Evolutionary conservation across 2,888 invertebrate species (phyloP).

Genomic region (Orchesellides sinensis): DNA sequence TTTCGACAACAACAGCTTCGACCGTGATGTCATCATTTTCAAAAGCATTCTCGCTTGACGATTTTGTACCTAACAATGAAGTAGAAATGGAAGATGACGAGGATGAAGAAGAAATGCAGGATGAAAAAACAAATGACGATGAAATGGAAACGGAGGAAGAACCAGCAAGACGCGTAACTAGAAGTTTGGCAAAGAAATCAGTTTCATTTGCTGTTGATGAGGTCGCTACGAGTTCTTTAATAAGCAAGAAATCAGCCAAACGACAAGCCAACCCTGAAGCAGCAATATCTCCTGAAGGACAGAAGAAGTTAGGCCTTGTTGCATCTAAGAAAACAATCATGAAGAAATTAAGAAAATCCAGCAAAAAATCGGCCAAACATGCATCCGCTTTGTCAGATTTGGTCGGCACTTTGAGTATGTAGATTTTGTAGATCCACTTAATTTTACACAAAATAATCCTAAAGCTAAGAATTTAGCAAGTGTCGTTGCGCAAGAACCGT

Average conservation of each 20-base stretch:
- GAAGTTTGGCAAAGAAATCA: slow-evolving; percentile 67
- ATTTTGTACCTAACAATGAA: slow-evolving; percentile 60
- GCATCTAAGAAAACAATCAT: slow-evolving; percentile 68
- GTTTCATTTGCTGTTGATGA: slow-evolving; percentile 71
- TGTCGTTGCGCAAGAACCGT: not conserved
- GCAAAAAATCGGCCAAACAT: slow-evolving; percentile 72
- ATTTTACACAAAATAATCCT: not conserved
- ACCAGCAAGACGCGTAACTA: slow-evolving; percentile 45
- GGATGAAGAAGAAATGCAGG: slow-evolving; percentile 28
- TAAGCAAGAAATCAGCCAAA: slow-evolving; percentile 29
- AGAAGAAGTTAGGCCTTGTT: slow-evolving; percentile 60
- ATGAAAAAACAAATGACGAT: slow-evolving; percentile 14
- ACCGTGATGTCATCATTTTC: slow-evolving; percentile 65
- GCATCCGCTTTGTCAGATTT: slow-evolving; percentile 68
- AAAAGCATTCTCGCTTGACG: slow-evolving; percentile 71
- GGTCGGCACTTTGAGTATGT: slow-evolving; percentile 64
- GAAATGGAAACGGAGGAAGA: slow-evolving; percentile 38
- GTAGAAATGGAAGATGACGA: slow-evolving; percentile 45
- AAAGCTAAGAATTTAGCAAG: not conserved
- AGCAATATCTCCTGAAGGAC: slow-evolving; percentile 50
- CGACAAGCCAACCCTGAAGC: slow-evolving; percentile 45
- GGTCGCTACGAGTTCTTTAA: slow-evolving; percentile 22
- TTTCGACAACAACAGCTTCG: slow-evolving; percentile 49
- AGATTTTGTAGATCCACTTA: not conserved
- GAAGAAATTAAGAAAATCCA: slow-evolving; percentile 71